Percentiles rank a stretch among this genome's conserved stretches.
phyloP scores from a whole-genome alignment of 2,888 invertebrate genomes.

The Chloroclysta siterata region DNA sequence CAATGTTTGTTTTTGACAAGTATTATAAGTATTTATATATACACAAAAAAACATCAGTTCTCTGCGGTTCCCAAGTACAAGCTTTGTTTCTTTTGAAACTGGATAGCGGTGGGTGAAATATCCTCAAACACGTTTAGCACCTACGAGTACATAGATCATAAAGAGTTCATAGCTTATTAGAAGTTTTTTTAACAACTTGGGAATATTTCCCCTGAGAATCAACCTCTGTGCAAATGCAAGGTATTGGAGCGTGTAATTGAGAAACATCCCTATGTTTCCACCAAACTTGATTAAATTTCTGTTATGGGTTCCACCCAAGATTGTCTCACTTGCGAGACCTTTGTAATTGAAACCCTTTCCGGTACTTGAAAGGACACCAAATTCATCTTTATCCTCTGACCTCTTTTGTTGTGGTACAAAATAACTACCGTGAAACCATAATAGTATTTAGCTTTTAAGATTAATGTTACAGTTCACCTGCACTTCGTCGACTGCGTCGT shows the following conservation, averaged over 20 bases:
- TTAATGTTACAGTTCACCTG: too few relatives aligned
- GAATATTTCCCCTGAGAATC: slow-evolving; percentile 14
- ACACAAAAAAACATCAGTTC: too few relatives aligned
- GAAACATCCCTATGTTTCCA: slow-evolving; percentile 31
- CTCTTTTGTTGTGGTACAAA: not conserved
- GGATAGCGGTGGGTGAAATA: too few relatives aligned
- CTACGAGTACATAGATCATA: not conserved
- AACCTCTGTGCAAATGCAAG: slow-evolving; percentile 24
- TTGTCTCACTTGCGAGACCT: slow-evolving; percentile 36
- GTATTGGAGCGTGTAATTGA: slow-evolving; percentile 39
- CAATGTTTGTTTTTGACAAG: too few relatives aligned
- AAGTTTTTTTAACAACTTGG: not conserved
- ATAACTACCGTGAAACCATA: not conserved
- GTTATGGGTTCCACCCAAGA: slow-evolving; percentile 30
- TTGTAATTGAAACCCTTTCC: slow-evolving; percentile 37
- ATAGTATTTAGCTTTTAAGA: not conserved
- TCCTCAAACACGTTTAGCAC: not conserved
- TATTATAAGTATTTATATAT: too few relatives aligned
- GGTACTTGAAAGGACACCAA: slow-evolving; percentile 20
- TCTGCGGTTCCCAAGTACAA: too few relatives aligned
- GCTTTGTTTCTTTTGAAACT: too few relatives aligned
- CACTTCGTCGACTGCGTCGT: too few relatives aligned
- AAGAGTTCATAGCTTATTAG: not conserved
- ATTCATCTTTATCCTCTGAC: slow-evolving; percentile 8
- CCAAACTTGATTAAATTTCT: slow-evolving; percentile 41